These are phyloP conservation scores for Ectemnius lituratus DNA, from an alignment of 2,888 invertebrate species.

Conservation along the genomic window DNA sequence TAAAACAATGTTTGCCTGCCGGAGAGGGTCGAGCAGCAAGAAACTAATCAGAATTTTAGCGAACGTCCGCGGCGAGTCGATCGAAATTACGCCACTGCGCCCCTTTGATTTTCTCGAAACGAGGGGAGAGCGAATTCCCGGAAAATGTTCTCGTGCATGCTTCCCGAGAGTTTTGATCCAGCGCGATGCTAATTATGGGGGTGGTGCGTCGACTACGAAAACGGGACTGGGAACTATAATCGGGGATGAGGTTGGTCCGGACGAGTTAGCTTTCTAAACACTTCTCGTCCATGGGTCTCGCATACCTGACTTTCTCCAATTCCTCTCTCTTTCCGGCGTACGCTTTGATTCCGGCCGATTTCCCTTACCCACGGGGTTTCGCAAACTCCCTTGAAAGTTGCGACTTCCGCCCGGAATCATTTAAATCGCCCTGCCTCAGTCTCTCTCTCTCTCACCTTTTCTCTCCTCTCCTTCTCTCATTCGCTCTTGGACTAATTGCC, in stretches of 20 bases:
- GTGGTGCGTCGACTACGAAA: conserved; percentile 22
- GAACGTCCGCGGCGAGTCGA: background rate
- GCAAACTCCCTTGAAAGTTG: background rate
- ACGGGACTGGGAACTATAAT: conserved; percentile 26
- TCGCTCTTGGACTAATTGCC: background rate
- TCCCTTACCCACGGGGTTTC: background rate
- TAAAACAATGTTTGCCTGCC: too few species aligned
- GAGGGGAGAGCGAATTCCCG: background rate
- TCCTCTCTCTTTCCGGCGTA: background rate
- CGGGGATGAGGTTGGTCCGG: background rate
- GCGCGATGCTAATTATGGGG: conserved; percentile 43
- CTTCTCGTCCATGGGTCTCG: conserved; percentile 11
- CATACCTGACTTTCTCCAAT: background rate
- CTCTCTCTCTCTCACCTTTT: too few species aligned
- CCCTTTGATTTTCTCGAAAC: conserved; percentile 28
- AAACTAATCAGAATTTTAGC: too few species aligned
- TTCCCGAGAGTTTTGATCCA: conserved; percentile 24
- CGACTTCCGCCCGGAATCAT: background rate
- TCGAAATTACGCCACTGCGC: conserved; percentile 5
- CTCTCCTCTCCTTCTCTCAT: background rate
- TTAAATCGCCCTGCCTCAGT: background rate
- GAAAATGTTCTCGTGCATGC: conserved; percentile 31
- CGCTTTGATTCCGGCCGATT: conserved; percentile 3
- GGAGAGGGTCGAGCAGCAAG: too few species aligned
- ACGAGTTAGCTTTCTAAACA: conserved; percentile 24